Percentiles rank a stretch among this genome's conserved stretches.
Evolutionary conservation across 2,797 vertebrate species (phyloP).

Genomic region (Myripristis murdjan): DNA sequence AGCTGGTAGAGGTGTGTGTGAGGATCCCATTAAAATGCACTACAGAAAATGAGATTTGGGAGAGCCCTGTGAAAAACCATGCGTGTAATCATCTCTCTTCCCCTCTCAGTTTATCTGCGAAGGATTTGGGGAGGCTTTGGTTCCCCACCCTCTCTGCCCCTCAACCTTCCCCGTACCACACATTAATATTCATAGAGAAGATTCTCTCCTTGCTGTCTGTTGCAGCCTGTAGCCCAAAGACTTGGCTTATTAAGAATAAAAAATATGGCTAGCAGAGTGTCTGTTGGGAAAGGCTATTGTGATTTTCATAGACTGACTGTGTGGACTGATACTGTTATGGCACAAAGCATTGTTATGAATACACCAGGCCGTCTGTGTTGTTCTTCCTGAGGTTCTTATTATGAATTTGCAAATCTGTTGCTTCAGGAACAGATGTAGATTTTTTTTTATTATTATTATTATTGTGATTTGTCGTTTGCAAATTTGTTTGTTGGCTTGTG

Average conservation of each 20-base stretch:
- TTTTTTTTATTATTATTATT: neutral
- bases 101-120: conserved; percentile 80
- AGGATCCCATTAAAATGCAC: conserved; percentile 86
- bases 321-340: conserved; percentile 14
- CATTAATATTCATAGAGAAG: conserved; percentile 85
- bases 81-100: conserved; percentile 86
- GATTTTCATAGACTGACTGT: conserved; percentile 39
- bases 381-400: neutral
- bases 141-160: conserved; percentile 60
- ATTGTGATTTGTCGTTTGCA: neutral
- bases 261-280: conserved; percentile 65
- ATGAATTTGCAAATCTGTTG: neutral
- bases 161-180: conserved; percentile 66
- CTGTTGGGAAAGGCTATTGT: conserved; percentile 56
- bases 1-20: conserved; percentile 71
- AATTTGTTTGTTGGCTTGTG: conserved; percentile 7
- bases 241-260: conserved; percentile 69
- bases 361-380: neutral
- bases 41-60: conserved; percentile 87
- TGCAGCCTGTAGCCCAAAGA: conserved; percentile 68
- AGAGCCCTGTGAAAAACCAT: conserved; percentile 85
- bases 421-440: neutral
- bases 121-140: conserved; percentile 83
- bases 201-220: conserved; percentile 76
- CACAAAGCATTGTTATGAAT: neutral